Percentiles rank a stretch among this genome's conserved stretches.
These are phyloP conservation scores for Lamprotornis superbus DNA, from an alignment of 2,113 vertebrate species.

Conservation along the genomic window DNA sequence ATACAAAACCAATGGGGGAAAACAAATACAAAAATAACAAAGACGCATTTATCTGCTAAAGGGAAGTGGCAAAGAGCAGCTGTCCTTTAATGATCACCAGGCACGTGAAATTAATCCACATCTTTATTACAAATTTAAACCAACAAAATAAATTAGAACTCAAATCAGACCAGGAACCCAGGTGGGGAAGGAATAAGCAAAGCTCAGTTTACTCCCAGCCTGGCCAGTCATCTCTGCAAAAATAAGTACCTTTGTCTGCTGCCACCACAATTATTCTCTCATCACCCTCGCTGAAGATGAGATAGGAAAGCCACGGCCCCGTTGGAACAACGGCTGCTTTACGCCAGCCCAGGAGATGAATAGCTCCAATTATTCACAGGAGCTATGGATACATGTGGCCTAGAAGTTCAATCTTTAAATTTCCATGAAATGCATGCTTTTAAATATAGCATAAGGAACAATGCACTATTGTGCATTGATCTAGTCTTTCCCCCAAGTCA, in stretches of 20 bases:
- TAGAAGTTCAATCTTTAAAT: conserved; percentile 10
- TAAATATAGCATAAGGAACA: conserved; percentile 51
- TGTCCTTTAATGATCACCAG: conserved; percentile 50
- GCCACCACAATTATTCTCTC: conserved; percentile 54
- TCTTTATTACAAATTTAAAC: conserved; percentile 42
- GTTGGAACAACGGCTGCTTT: not conserved
- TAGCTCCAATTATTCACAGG: conserved; percentile 15
- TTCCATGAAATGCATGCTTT: conserved; percentile 3
- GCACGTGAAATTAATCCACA: conserved; percentile 53
- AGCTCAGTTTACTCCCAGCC: conserved; percentile 44
- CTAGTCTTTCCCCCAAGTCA: not conserved
- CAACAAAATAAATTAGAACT: conserved; percentile 49
- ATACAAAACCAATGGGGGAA: conserved; percentile 40
- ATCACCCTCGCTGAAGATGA: conserved; percentile 37
- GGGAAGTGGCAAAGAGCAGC: conserved; percentile 63
- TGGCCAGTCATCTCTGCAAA: conserved; percentile 10
- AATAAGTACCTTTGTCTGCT: conserved; percentile 57
- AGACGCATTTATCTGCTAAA: conserved; percentile 51
- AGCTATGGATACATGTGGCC: not conserved
- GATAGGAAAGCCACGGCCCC: conserved; percentile 7
- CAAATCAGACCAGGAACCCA: conserved; percentile 15
- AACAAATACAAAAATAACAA: conserved; percentile 60
- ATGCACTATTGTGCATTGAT: not conserved
- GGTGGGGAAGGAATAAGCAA: conserved; percentile 54
- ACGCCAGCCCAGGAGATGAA: not conserved